A percentile compares a stretch with the other conserved stretches of the same genome.
phyloP scores from a whole-genome alignment of 2,113 vertebrate species.

The Gracilinanus agilis region DNA sequence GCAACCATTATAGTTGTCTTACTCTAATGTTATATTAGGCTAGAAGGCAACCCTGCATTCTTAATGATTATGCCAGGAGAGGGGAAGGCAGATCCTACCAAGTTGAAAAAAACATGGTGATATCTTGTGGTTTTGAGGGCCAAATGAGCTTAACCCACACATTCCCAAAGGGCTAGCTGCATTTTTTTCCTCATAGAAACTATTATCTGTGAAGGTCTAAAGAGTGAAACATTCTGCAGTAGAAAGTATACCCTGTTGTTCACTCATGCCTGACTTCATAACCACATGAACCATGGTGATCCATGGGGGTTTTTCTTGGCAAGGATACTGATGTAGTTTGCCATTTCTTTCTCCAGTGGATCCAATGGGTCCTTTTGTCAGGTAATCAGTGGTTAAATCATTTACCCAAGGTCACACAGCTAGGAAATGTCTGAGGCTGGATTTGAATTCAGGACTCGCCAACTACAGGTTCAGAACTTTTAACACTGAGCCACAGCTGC shows the following conservation, averaged over 20 bases:
- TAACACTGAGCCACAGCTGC: no score
- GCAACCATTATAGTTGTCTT: neutral
- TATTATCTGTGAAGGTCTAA: neutral
- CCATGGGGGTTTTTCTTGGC: no score
- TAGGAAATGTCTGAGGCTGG: no score
- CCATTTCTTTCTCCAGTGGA: no score
- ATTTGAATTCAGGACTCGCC: no score
- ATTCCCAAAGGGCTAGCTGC: neutral
- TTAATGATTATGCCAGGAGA: neutral
- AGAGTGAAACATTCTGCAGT: neutral
- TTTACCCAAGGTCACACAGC: no score
- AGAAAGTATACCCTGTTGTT: neutral
- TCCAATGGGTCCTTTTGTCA: no score
- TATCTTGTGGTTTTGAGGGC: neutral
- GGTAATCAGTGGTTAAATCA: no score
- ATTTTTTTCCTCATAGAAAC: neutral
- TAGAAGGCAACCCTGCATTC: neutral
- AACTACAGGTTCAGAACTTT: no score
- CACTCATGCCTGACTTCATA: no score
- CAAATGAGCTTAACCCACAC: neutral
- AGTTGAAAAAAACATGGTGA: neutral
- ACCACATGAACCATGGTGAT: no score
- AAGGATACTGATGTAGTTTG: no score
- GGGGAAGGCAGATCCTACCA: neutral
- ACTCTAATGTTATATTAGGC: neutral